Evolutionary conservation across 2,113 vertebrate genomes (phyloP).

Genomic region (Tricholaema leucomelas): DNA sequence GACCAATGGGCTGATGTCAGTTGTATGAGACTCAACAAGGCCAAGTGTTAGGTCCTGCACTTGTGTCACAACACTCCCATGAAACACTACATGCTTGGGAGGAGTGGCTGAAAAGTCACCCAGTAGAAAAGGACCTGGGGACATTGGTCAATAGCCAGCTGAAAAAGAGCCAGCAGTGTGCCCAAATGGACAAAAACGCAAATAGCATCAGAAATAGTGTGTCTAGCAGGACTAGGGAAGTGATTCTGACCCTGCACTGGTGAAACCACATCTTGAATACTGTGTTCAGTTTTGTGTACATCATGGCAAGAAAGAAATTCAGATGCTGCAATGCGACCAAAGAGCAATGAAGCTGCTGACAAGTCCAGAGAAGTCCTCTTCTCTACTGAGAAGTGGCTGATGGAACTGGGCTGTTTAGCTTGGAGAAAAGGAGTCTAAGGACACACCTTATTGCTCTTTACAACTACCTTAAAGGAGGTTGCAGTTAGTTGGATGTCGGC

Average conservation of each 20-base stretch:
- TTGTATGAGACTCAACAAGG: background rate
- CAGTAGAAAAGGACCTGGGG: background rate
- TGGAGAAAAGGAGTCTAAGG: background rate
- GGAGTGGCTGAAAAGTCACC: background rate
- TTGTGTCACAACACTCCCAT: background rate
- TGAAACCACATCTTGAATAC: background rate
- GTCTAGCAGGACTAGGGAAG: background rate
- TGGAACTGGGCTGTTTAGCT: background rate
- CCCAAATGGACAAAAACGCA: background rate
- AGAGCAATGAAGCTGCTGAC: background rate
- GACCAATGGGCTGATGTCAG: background rate
- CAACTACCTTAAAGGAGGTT: background rate
- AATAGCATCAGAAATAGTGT: background rate
- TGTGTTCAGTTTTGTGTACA: background rate
- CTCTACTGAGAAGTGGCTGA: background rate
- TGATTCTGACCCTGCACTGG: background rate
- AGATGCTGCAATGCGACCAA: background rate
- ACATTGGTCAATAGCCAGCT: background rate
- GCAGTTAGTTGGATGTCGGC: background rate
- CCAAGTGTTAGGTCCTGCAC: background rate
- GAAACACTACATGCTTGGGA: background rate
- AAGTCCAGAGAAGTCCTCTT: background rate
- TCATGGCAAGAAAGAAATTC: background rate
- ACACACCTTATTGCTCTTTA: background rate
- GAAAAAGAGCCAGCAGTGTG: no score